Evolutionary conservation across 2,797 vertebrate genomes (phyloP).

Genomic region (Lagodon rhomboides): DNA sequence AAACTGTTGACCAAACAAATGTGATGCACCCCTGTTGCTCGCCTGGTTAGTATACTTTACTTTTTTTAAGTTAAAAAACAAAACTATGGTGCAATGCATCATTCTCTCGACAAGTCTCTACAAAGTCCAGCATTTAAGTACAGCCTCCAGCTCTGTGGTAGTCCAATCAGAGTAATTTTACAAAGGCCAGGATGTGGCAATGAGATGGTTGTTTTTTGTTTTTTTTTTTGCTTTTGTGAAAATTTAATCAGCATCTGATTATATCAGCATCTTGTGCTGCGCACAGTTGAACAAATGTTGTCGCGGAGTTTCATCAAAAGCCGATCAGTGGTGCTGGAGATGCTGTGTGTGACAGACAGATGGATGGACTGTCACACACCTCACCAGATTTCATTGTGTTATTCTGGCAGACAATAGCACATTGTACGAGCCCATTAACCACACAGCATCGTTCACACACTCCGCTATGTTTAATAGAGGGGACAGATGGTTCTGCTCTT

Average conservation of each 20-base stretch:
- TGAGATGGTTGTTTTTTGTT: slow-evolving; percentile 31
- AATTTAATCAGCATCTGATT: slow-evolving; percentile 45
- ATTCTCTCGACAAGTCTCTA: slow-evolving; percentile 2
- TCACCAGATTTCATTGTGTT: slow-evolving; percentile 57
- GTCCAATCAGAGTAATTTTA: slow-evolving; percentile 43
- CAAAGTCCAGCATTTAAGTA: slow-evolving; percentile 33
- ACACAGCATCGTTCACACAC: slow-evolving; percentile 60
- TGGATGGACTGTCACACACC: slow-evolving; percentile 51
- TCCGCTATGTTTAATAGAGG: slow-evolving; percentile 56
- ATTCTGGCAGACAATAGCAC: slow-evolving; percentile 62
- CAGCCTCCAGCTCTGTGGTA: not conserved
- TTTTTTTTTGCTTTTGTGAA: slow-evolving; percentile 38
- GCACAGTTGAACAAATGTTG: slow-evolving; percentile 24
- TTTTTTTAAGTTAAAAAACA: not conserved
- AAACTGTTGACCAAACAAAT: not conserved
- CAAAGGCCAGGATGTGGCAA: slow-evolving; percentile 22
- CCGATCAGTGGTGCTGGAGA: slow-evolving; percentile 46
- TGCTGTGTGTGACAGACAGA: slow-evolving; percentile 49
- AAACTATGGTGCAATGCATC: slow-evolving; percentile 24
- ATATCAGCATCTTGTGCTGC: slow-evolving; percentile 17
- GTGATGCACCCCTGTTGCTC: not conserved
- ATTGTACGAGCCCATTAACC: slow-evolving; percentile 68
- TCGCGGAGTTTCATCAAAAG: slow-evolving; percentile 33
- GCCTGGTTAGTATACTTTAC: slow-evolving; percentile 3
- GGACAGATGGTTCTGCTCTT: slow-evolving; percentile 75